Evolutionary conservation across 1,140 invertebrate species (phyloP), one percentile per base, ranked within the genome.

Genomic region (Drosophila santomea): DNA sequence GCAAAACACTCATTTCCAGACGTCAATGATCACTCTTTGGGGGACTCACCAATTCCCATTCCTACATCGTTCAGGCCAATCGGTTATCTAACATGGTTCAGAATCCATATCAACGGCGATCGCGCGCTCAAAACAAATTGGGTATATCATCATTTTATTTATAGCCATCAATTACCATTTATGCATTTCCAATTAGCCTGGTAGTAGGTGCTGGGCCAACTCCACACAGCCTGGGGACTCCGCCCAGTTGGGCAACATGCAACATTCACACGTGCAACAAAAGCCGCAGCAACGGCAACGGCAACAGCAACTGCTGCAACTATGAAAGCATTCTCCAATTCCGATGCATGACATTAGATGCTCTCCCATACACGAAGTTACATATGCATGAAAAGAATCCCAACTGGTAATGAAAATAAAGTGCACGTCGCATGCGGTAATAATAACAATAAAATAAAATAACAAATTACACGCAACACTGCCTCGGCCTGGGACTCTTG

Each of bases 401-500:
- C 83, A 82, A 82, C 81, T 90, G 86, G 81, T 80, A 90, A 86
- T 86, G 86, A 86, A 90, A 90, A 90, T 90, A 90, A 90, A 90
- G 84, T 89, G 84, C 84, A 89, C 84, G 84, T 89, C 84, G 84
- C 84, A 89, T 89, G 84, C 74, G 84, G 86, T 90, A 90, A 90
- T 86, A 90, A 90, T 90, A 90, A 90, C 88, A 90, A 90, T 90
- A 90, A 90, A 90, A 90, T 90, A 90, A 90, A 90, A 90, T 90
- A 90, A 90, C 88, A 90, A 90, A 90, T 90, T 90, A 90, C 86
- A 90, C 88, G 88, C 88, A 90, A 90, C 88, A 90, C 82, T 90
- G 88, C 67, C 44, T 57, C 25, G 64, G 66, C 41, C 55, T 59
- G 63, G 36, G 60, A 67, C 43, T 62, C 50, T 74, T 43, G 15